phyloP scores from a whole-genome alignment of 2,113 vertebrate genomes.

The Sitta europaea region DNA sequence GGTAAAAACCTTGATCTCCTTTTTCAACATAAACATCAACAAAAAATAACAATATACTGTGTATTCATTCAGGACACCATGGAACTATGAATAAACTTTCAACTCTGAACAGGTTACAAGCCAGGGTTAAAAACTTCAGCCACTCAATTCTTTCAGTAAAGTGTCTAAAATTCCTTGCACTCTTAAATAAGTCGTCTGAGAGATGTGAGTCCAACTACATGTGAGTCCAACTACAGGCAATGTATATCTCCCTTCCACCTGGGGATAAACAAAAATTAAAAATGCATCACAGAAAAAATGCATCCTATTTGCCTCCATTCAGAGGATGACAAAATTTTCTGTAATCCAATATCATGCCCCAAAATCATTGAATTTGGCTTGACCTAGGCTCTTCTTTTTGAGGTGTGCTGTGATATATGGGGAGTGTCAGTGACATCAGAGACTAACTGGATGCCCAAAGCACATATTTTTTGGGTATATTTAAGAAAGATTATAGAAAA shows the following conservation, averaged over 20 bases:
- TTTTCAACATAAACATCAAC: not conserved
- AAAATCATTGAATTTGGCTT: not conserved
- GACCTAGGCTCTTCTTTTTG: not conserved
- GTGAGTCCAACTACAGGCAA: conserved; percentile 35
- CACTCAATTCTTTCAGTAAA: conserved; percentile 63
- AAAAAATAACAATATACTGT: not conserved
- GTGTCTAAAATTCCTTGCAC: conserved; percentile 48
- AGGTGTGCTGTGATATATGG: not conserved
- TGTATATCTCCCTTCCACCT: conserved; percentile 39
- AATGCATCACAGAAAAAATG: not conserved
- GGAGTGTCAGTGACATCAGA: not conserved
- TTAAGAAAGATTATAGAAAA: not conserved
- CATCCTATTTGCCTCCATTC: not conserved
- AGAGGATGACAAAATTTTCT: not conserved
- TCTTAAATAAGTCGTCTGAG: conserved; percentile 49
- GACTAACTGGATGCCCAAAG: not conserved
- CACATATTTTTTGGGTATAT: not conserved
- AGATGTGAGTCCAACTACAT: conserved; percentile 58
- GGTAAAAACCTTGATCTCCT: not conserved
- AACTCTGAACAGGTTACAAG: conserved; percentile 56
- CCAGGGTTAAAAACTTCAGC: conserved; percentile 64
- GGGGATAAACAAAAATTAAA: not conserved
- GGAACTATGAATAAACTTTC: conserved; percentile 3
- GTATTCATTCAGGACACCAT: not conserved
- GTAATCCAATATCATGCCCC: not conserved